Conservation (phyloP, 2,888 invertebrate genomes). For the Agrotis segetum region DNA sequence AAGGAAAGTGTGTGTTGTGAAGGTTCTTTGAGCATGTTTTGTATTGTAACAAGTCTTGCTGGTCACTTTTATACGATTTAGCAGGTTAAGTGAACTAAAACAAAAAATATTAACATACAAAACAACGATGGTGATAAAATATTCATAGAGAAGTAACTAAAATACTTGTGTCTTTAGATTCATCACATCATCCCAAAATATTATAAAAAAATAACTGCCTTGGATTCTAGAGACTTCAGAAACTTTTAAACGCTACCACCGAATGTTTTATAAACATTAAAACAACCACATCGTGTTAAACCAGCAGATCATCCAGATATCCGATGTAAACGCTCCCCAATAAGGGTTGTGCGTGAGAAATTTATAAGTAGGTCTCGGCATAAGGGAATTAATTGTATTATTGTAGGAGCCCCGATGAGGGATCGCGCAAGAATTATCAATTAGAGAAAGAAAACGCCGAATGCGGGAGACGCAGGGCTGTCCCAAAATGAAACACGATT, state of each 20-base stretch:
- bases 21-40: background rate
- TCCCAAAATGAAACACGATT: constrained; percentile 13
- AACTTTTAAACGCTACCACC: background rate
- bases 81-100: background rate
- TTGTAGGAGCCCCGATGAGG: constrained; percentile 85
- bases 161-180: background rate
- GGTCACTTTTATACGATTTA: too few species aligned
- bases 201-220: background rate
- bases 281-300: background rate
- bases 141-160: background rate
- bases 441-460: constrained; percentile 86
- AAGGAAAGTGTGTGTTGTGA: too few species aligned
- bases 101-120: background rate
- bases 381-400: constrained; percentile 91
- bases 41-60: background rate
- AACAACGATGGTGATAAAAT: background rate
- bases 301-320: constrained; percentile 19
- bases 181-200: background rate
- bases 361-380: constrained; percentile 84
- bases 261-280: background rate
- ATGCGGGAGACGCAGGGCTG: constrained; percentile 65
- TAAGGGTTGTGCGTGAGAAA: constrained; percentile 81
- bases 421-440: constrained; percentile 90
- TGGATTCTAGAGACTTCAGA: background rate
- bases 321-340: constrained; percentile 71